Evolutionary conservation across 2,113 vertebrate species (phyloP).

Genomic region (Saccopteryx bilineata): DNA sequence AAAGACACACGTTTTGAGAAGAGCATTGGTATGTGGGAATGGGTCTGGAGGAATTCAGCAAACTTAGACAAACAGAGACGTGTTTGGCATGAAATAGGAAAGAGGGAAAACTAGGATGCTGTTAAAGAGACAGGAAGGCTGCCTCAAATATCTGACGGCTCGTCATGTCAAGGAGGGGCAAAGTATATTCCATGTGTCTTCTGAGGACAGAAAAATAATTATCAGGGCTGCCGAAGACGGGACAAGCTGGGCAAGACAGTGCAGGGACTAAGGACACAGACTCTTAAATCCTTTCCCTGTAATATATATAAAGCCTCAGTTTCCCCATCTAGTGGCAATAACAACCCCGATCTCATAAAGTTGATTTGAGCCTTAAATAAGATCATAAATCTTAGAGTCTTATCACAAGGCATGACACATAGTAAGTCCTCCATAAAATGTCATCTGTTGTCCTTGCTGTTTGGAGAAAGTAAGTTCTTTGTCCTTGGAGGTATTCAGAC

Average conservation of each 20-base stretch:
- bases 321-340: background rate
- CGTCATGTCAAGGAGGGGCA: background rate
- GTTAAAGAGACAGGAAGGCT: background rate
- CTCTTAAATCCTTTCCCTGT: background rate
- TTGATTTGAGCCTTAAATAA: background rate
- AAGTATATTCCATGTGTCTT: background rate
- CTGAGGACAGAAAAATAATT: background rate
- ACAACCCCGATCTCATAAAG: background rate
- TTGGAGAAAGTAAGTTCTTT: slow-evolving; percentile 64
- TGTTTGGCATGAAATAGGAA: background rate
- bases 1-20: slow-evolving; percentile 29
- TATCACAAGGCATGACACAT: background rate
- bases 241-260: background rate
- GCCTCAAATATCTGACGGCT: background rate
- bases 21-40: background rate
- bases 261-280: background rate
- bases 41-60: slow-evolving; percentile 12
- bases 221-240: background rate
- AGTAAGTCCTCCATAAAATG: background rate
- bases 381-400: background rate
- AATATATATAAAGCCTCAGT: background rate
- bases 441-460: background rate
- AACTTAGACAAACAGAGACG: background rate
- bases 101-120: background rate
- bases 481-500: slow-evolving; percentile 52